Conservation (phyloP, 1,140 invertebrate species). For the Sarcophaga peregrina region DNA sequence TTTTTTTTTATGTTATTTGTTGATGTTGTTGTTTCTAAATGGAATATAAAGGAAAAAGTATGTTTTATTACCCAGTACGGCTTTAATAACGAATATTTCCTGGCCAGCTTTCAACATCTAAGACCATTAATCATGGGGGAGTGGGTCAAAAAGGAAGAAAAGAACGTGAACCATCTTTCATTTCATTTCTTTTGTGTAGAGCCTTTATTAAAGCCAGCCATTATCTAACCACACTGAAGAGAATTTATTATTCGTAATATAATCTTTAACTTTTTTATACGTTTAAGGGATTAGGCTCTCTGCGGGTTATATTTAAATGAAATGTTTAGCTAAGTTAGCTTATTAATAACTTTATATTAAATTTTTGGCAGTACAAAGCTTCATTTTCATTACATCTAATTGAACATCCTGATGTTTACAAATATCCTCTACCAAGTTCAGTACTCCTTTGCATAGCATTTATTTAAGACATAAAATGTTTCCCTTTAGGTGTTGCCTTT, state of each 20-base stretch:
- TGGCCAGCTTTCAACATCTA: neutral
- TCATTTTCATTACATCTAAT: too few relatives aligned
- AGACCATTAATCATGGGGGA: conserved; percentile 3
- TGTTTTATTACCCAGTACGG: neutral
- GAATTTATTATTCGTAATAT: neutral
- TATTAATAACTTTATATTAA: too few relatives aligned
- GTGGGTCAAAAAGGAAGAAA: neutral
- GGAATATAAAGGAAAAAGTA: too few relatives aligned
- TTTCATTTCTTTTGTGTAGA: neutral
- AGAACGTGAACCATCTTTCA: too few relatives aligned
- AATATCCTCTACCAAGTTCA: too few relatives aligned
- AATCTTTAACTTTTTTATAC: neutral
- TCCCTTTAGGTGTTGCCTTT: too few relatives aligned
- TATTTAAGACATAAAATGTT: too few relatives aligned
- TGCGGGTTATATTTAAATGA: too few relatives aligned
- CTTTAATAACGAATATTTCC: neutral
- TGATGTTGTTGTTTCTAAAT: neutral
- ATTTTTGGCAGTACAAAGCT: too few relatives aligned
- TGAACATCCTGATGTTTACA: too few relatives aligned
- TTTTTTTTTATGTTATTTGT: neutral
- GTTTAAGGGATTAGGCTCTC: neutral
- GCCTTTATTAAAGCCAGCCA: neutral
- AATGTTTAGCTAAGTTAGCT: too few relatives aligned
- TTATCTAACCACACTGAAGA: neutral
- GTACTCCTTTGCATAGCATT: too few relatives aligned